These are phyloP conservation scores for Otocyon megalotis DNA, from an alignment of 2,113 vertebrate species.

Conservation along the genomic window DNA sequence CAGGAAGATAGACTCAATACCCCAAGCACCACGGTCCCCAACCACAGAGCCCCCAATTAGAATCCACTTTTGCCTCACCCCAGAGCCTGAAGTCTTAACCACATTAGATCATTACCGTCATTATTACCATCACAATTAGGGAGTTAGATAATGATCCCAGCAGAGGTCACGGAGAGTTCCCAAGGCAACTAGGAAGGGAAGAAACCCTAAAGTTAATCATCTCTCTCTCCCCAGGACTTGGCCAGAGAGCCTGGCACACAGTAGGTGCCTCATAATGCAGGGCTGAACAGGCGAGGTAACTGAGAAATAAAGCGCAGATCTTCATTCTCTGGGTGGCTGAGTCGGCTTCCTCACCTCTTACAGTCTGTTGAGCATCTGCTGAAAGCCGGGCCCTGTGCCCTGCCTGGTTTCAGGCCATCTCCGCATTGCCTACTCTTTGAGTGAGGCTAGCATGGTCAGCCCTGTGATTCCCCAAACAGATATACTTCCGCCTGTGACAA, in stretches of 20 bases:
- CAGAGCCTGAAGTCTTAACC: not conserved
- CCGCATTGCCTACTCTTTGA: not conserved
- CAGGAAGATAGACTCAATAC: not conserved
- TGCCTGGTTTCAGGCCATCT: not conserved
- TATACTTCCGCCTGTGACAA: not conserved
- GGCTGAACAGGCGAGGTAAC: not conserved
- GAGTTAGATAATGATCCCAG: not conserved
- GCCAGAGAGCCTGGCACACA: not conserved
- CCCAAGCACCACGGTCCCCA: not conserved
- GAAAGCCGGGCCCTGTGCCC: too few relatives aligned
- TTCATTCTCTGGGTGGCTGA: not conserved
- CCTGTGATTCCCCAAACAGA: not conserved
- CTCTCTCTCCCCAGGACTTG: not conserved
- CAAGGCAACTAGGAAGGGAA: not conserved
- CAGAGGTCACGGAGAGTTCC: not conserved
- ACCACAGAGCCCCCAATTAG: not conserved
- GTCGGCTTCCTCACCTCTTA: not conserved
- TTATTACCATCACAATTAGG: not conserved
- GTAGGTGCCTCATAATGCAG: not conserved
- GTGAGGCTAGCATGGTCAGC: not conserved
- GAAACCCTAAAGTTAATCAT: not conserved
- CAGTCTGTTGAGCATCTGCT: not conserved
- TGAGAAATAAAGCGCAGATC: not conserved
- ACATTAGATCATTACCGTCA: not conserved
- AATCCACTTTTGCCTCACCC: not conserved